phyloP scores from a whole-genome alignment of 2,888 invertebrate genomes.

The Drosophila greeni region DNA sequence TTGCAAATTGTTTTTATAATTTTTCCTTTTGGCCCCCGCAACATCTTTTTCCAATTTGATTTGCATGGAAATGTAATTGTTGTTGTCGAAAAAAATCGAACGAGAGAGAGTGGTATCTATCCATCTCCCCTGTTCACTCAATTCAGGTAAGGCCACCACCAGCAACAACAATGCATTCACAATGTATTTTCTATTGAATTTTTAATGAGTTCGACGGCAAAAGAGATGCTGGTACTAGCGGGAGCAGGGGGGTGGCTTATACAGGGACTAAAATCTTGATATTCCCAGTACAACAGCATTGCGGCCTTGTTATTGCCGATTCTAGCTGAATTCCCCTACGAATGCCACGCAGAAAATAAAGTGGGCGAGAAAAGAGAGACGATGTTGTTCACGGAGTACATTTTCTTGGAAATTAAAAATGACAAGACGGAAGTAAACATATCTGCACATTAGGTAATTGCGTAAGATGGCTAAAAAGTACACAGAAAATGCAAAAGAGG shows the following conservation, averaged over 20 bases:
- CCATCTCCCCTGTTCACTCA: constrained; percentile 1
- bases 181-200: constrained; percentile 72
- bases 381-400: background rate
- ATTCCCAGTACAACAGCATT: constrained; percentile 15
- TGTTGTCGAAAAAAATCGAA: constrained; percentile 9
- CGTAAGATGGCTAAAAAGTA: background rate
- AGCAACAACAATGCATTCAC: constrained; percentile 41
- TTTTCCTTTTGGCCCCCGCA: constrained; percentile 34
- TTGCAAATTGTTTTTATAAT: constrained; percentile 70
- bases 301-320: constrained; percentile 18
- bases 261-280: constrained; percentile 22
- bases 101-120: constrained; percentile 3
- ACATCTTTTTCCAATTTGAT: constrained; percentile 64
- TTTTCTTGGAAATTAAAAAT: constrained; percentile 31
- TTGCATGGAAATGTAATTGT: constrained; percentile 73
- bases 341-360: background rate
- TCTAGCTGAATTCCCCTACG: constrained; percentile 2
- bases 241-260: background rate
- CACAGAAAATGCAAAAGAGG: background rate
- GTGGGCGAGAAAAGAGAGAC: background rate
- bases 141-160: constrained; percentile 20
- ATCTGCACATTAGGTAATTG: constrained; percentile 24
- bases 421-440: constrained; percentile 13
- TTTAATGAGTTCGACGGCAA: constrained; percentile 61
- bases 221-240: background rate